Base-by-base conservation (phyloP, 2,888 invertebrate genomes). In the Netelia melanura region DNA sequence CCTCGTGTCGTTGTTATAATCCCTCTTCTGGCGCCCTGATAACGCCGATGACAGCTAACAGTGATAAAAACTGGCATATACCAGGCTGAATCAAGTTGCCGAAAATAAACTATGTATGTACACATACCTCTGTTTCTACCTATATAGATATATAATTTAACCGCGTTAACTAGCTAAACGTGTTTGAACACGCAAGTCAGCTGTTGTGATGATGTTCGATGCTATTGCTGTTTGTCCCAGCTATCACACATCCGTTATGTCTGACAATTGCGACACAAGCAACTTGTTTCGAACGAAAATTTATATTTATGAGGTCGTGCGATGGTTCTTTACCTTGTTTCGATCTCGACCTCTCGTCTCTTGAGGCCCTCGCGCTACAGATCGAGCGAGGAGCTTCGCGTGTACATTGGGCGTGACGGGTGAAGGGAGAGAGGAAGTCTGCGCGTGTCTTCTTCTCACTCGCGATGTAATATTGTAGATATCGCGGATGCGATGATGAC, bases 401-500 rank as follows among this genome's bases (percentile, higher is more conserved):
- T 6, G 14, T 43, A 38, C 38, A 38, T 38, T 38, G 5, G 6
- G 38, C 6, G 38, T 38, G 38, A 1, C 6, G 5, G 38, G 38
- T 5, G 38, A 6, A 6, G 3, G 38, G 38, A 6, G 38, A 6
- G 38, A 6, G 38, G 38, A 1, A 14, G 48, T 38, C 3, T 6
- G 38, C 21, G 3, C 2, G 14, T 43, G 9, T 48, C 68, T 62
- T 61, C n/a, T 54, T 44, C 56, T 48, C 21, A 44, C 74, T 74
- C 38, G 64, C 58, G 56, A 70, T 70, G 68, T 70, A 75, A 76
- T 80, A 75, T 65, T 70, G 48, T 58, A 21, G 21, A 21, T 21
- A 44, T 79, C 65, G 75, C 75, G 58, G 65, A 65, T 72, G 65
- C 56, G 56, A 83, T 79, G 78, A 77, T 61, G 67, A 77, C 72